phyloP scores from a whole-genome alignment of 2,797 vertebrate genomes.

The Taenioides sp. region DNA sequence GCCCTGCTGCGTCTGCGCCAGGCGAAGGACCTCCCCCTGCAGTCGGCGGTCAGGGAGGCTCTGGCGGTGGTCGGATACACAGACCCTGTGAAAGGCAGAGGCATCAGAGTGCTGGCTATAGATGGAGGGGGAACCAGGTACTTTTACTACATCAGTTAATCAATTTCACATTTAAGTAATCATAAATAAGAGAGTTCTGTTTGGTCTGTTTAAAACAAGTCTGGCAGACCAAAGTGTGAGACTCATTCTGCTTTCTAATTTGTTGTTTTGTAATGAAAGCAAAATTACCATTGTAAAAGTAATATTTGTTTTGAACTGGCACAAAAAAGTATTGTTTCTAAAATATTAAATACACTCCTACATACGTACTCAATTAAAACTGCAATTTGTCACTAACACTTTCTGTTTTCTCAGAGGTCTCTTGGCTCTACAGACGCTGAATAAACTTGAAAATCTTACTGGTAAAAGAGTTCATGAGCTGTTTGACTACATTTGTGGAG shows the following conservation, averaged over 20 bases:
- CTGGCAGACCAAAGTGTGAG: no score
- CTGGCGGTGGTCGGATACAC: conserved; percentile 90
- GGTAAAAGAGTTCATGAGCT: conserved; percentile 91
- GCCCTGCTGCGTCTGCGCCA: conserved; percentile 88
- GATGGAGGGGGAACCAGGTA: conserved; percentile 97
- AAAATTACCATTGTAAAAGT: background rate
- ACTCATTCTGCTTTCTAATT: background rate
- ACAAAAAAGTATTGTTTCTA: background rate
- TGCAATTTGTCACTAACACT: no score
- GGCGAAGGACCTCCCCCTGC: conserved; percentile 84
- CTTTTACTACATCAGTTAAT: background rate
- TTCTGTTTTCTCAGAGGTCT: conserved; percentile 80
- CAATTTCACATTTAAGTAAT: no score
- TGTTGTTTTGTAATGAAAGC: background rate
- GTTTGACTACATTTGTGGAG: conserved; percentile 97
- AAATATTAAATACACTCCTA: background rate
- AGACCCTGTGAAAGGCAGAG: conserved; percentile 91
- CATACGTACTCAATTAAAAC: background rate
- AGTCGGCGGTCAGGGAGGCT: conserved; percentile 89
- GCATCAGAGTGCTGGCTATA: conserved; percentile 89
- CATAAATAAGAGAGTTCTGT: no score
- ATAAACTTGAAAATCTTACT: conserved; percentile 88
- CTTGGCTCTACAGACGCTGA: conserved; percentile 90
- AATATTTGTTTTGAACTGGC: no score
- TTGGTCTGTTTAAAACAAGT: background rate